Evolutionary conservation across 2,888 invertebrate species (phyloP).

Genomic region (Pherbina coryleti): DNA sequence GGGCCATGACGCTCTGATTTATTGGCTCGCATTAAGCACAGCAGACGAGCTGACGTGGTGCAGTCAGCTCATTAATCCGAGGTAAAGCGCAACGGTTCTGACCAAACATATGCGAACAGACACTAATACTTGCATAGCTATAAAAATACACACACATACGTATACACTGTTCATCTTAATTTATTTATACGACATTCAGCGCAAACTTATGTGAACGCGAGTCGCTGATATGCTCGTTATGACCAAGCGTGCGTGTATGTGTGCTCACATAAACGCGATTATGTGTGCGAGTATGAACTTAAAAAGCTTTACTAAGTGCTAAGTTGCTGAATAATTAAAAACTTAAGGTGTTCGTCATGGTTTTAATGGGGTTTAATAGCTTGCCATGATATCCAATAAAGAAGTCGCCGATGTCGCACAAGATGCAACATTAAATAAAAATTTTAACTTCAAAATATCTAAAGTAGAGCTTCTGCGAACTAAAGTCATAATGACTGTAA

Average conservation of each 20-base stretch:
- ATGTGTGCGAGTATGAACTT: constrained; percentile 19
- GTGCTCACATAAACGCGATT: neutral
- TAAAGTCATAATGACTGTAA: neutral
- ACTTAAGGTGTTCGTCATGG: constrained; percentile 31
- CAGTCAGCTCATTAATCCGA: too few species aligned
- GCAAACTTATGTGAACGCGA: neutral
- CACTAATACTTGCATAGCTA: neutral
- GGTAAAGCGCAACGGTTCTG: neutral
- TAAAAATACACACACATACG: neutral
- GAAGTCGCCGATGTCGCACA: neutral
- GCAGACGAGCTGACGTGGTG: neutral
- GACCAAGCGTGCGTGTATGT: neutral
- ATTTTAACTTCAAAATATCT: too few species aligned
- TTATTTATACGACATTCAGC: constrained; percentile 28
- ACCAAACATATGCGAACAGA: neutral
- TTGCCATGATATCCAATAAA: neutral
- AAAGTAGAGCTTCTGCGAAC: neutral
- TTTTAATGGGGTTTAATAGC: constrained; percentile 34
- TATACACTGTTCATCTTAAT: neutral
- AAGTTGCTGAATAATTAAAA: constrained; percentile 37
- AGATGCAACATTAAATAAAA: constrained; percentile 15
- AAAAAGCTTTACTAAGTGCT: constrained; percentile 16
- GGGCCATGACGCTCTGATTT: constrained; percentile 19
- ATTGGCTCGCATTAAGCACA: constrained; percentile 9
- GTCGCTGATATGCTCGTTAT: neutral